phyloP scores from a whole-genome alignment of 2,113 vertebrate genomes.

The Panurus biarmicus region DNA sequence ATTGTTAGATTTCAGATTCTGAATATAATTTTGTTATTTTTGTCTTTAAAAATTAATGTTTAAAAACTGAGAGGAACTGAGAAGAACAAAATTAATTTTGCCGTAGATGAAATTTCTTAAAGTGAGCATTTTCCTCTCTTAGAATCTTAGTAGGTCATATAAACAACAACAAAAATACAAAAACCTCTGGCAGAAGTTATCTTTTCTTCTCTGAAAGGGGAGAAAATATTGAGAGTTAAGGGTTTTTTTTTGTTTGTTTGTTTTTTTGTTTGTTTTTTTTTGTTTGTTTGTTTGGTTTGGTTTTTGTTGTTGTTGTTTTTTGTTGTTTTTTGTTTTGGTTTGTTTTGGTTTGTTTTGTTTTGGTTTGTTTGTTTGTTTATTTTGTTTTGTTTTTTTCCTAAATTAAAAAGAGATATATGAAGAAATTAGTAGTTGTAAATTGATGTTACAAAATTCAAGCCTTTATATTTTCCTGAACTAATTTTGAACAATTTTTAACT shows the following conservation, averaged over 20 bases:
- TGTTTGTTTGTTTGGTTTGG: too few species aligned
- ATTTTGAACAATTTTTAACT: neutral
- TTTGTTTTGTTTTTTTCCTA: neutral
- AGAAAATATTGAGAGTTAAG: neutral
- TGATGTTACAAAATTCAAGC: rapidly evolving
- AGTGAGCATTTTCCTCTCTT: neutral
- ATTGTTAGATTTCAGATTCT: neutral
- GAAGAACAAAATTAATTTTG: neutral
- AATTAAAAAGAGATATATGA: neutral
- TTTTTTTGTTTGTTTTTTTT: too few species aligned
- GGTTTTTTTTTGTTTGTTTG: too few species aligned
- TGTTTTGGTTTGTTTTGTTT: too few species aligned
- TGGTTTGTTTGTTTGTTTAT: too few species aligned
- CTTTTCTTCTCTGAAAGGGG: neutral
- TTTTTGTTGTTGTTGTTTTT: too few species aligned
- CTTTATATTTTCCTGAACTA: neutral
- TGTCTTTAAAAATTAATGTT: neutral
- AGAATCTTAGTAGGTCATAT: neutral
- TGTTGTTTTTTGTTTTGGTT: too few species aligned
- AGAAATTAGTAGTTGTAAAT: neutral
- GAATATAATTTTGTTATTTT: neutral
- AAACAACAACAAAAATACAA: neutral
- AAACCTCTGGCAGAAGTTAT: neutral
- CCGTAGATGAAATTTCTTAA: neutral
- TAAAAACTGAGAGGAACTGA: neutral